Conservation (phyloP, 2,797 vertebrate genomes). For the Cirrhinus molitorella region DNA sequence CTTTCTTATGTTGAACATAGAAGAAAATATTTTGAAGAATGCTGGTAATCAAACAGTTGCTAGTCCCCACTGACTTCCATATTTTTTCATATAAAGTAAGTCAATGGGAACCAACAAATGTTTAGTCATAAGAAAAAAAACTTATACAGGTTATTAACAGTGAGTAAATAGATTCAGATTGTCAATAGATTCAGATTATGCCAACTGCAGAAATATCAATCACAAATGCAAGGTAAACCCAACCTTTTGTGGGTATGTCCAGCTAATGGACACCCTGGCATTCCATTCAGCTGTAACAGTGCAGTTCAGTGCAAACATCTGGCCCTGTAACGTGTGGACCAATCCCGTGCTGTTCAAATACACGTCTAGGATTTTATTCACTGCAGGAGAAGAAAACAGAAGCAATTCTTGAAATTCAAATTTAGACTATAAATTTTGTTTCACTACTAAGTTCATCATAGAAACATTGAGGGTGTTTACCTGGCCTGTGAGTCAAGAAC, state of each 20-base stretch:
- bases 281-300: constrained; percentile 87
- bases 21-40: neutral
- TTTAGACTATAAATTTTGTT: neutral
- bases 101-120: neutral
- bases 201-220: neutral
- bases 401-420: neutral
- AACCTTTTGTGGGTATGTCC: constrained; percentile 92
- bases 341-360: constrained; percentile 82
- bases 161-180: too few relatives aligned
- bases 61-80: neutral
- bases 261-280: constrained; percentile 90
- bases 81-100: too few relatives aligned
- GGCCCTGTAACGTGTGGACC: constrained; percentile 81
- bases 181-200: neutral
- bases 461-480: constrained; percentile 74
- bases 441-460: neutral
- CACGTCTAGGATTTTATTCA: constrained; percentile 86
- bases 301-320: constrained; percentile 87
- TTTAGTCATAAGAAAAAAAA: too few relatives aligned
- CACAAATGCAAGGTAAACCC: constrained; percentile 58
- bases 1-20: neutral
- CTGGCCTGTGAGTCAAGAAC: constrained; percentile 85
- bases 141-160: too few relatives aligned
- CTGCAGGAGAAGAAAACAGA: constrained; percentile 68
- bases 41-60: neutral